These are phyloP conservation scores for Phalacrocorax carbo DNA, from an alignment of 2,113 vertebrate genomes.

Conservation along the genomic window DNA sequence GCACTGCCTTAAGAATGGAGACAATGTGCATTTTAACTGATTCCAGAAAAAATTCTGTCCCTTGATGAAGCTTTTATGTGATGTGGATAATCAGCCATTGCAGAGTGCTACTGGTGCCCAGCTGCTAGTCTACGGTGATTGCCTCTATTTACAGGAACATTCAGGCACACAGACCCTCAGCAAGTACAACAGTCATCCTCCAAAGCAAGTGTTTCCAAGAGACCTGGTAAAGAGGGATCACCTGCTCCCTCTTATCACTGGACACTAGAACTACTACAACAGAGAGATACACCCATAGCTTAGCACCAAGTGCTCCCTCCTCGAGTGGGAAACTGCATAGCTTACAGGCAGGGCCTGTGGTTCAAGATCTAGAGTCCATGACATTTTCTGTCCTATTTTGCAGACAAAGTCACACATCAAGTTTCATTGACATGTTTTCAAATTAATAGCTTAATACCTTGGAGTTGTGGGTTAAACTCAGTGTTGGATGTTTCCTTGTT, in stretches of 20 bases:
- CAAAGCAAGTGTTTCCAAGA: not conserved
- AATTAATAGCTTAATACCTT: not conserved
- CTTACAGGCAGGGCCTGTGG: not conserved
- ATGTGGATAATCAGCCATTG: not conserved
- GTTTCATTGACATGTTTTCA: not conserved
- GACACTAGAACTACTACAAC: not conserved
- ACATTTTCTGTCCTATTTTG: not conserved
- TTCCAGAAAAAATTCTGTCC: not conserved
- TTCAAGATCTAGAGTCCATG: rapidly evolving
- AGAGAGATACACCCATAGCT: not conserved
- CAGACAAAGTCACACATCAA: not conserved
- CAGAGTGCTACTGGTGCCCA: not conserved
- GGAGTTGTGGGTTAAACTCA: not conserved
- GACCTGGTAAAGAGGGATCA: not conserved
- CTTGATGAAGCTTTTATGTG: not conserved
- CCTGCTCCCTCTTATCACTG: not conserved
- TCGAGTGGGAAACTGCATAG: not conserved
- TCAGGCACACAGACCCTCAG: not conserved
- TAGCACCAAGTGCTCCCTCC: not conserved
- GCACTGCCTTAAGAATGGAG: not conserved
- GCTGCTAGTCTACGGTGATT: rapidly evolving
- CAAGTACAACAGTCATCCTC: not conserved
- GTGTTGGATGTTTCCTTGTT: not conserved
- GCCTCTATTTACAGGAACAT: not conserved
- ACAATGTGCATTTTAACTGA: not conserved